Evolutionary conservation across 1,140 invertebrate genomes (phyloP).

Genomic region (Bombus picipes): DNA sequence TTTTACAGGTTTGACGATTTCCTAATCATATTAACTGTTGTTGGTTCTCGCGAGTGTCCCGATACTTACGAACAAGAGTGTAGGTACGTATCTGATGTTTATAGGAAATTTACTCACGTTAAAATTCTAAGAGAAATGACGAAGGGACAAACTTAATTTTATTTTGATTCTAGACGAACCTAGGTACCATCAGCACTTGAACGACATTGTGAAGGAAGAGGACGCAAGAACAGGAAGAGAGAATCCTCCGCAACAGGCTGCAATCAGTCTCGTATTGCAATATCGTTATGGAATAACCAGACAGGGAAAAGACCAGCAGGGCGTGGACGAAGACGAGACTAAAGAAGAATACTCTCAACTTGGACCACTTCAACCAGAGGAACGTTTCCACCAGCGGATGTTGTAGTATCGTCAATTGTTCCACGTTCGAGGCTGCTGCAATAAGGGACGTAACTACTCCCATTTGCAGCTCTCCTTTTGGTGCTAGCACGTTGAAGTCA

Average conservation of each 20-base stretch:
- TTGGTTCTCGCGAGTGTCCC: no score
- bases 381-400: slow-evolving; percentile 83
- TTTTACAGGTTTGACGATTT: no score
- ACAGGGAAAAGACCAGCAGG: slow-evolving; percentile 65
- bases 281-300: slow-evolving; percentile 47
- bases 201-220: slow-evolving; percentile 36
- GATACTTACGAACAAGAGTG: no score
- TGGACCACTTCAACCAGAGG: slow-evolving; percentile 81
- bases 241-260: not conserved
- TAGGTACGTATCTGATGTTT: no score
- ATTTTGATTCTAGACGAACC: slow-evolving; percentile 5
- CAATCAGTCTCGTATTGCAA: not conserved
- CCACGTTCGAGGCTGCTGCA: slow-evolving; percentile 52
- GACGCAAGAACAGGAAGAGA: slow-evolving; percentile 17
- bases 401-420: slow-evolving; percentile 74
- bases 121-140: no score
- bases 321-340: slow-evolving; percentile 77
- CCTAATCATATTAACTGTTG: no score
- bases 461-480: slow-evolving; percentile 72
- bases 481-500: slow-evolving; percentile 70
- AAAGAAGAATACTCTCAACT: slow-evolving; percentile 78
- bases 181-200: slow-evolving; percentile 51
- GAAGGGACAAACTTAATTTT: not conserved
- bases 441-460: slow-evolving; percentile 71
- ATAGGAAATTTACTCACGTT: no score